Base-by-base conservation (phyloP, 2,113 vertebrate species). In the Gasterosteus nipponicus region DNA sequence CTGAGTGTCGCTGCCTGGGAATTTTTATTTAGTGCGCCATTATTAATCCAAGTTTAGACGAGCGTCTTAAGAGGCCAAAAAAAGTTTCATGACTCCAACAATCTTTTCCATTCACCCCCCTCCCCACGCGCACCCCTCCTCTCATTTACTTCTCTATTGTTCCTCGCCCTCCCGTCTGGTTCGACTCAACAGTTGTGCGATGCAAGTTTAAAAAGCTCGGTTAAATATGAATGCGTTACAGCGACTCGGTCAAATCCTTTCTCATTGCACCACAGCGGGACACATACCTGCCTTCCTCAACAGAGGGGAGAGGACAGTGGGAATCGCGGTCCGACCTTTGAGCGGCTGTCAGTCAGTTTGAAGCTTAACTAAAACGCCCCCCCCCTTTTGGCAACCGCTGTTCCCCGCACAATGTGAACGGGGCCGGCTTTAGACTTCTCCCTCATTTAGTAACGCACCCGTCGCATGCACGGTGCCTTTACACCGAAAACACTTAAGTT, bases 131-230 rank as follows among this genome's bases (percentile, higher is more conserved):
- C 19, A 60, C 39, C 39, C 39, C 5, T 33, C 39, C 5, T 33
- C 72, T 86, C 59, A 70, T 80, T 88, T 75, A 66, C 59, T 44
- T 53, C 63, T 75, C 75, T 64, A n/a, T 74, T 75, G 53, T 65
- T 80, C 63, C 4, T 39, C 53, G 73, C 46, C 22, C 19, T 73
- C 65, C 56, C 26, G 15, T 79, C 58, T 46, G 47, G 51, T 76
- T 80, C 78, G 70, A 73, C 63, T 18, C 59, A 53, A 51, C 74
- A 77, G 72, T 22, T 57, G 68, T 56, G 71, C 41, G 77, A 73
- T 83, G 84, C 77, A 77, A 77, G 56, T 88, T 86, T 80, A 72
- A 86, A 85, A 46, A 85, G 80, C 73, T 69, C 57, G 73, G 84
- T 82, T 54, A 82, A 85, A 78, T 84, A 84, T 77, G 56, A 12